Base-by-base conservation (phyloP, 2,113 vertebrate species). In the Corythoichthys haematopterus region DNA sequence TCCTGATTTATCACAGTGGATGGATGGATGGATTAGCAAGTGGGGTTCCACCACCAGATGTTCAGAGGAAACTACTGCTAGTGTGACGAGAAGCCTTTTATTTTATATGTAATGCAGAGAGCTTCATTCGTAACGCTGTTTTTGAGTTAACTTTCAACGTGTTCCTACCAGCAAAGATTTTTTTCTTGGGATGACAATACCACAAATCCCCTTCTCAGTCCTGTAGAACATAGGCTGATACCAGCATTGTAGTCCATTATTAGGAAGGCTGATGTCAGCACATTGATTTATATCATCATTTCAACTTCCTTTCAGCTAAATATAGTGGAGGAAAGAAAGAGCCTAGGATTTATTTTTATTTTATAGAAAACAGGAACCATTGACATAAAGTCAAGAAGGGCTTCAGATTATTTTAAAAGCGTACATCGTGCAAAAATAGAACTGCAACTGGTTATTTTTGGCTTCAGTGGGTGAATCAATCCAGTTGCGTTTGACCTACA, bases 1-100 rank as follows among this genome's bases (percentile, higher is more conserved):
- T 84, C 80, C 67, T 59, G 71, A 72, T 77, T 55, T 48, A 76
- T 59, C 33, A 59, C 63, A 56, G 59, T 9, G 9, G 14, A 69
- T 62, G 11, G 37, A 20, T 64, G 50, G 37, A 20, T 64, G 50
- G 65, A 80, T 78, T 71, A 69, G 8, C 2, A 7, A 68, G 15
- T 28, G 36, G 11, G 37, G 63, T 8, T 37, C 55, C 33, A 36
- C 55, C 33, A 50, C 3, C 63, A 65, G 63, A 65, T 50, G 62
- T 47, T 58, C 15, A 35, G 13, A 45, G 37, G 66, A n/a, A 67
- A 61, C 16, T 3, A 46, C 12, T 45, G 43, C 37, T n/a, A 55
- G 3, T 20, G 38, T n/a, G 38, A 61, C 16, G 4, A n/a, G 20
- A 28, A 28, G 20, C 20, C 20, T 28, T 28, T 28, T 28, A 28